Percentiles rank a stretch among this genome's conserved stretches.
Evolutionary conservation across 2,888 invertebrate species (phyloP).

Genomic region (Flexamia atlantica): DNA sequence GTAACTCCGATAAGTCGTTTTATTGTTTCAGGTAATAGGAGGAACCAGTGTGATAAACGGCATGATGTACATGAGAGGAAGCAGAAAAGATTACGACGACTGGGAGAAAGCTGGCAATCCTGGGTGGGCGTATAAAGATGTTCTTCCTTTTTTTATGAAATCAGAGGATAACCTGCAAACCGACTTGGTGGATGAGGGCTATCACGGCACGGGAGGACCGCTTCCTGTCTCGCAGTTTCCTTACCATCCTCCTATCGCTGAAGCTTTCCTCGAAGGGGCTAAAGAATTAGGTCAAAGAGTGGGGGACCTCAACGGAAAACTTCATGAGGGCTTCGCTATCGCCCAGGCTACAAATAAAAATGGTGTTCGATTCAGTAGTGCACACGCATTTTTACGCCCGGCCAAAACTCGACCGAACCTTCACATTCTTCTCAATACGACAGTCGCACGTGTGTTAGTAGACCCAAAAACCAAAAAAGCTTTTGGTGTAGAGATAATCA

Average conservation of each 20-base stretch:
- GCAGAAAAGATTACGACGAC: constrained; percentile 69
- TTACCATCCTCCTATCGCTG: constrained; percentile 67
- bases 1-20: too few species aligned
- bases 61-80: constrained; percentile 70
- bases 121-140: constrained; percentile 71
- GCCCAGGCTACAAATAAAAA: constrained; percentile 66
- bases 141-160: constrained; percentile 72
- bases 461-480: constrained; percentile 76
- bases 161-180: constrained; percentile 72
- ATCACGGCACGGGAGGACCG: constrained; percentile 70
- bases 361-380: constrained; percentile 67
- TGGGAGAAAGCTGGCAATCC: constrained; percentile 69
- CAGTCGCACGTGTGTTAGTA: constrained; percentile 78
- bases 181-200: constrained; percentile 63
- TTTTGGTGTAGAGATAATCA: constrained; percentile 78
- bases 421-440: constrained; percentile 78
- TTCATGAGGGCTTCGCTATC: constrained; percentile 64
- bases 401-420: constrained; percentile 75
- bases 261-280: constrained; percentile 67
- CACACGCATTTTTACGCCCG: constrained; percentile 68
- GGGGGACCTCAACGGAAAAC: constrained; percentile 67
- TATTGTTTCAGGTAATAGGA: constrained; percentile 73
- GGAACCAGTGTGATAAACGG: constrained; percentile 69
- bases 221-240: constrained; percentile 68
- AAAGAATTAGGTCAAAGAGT: constrained; percentile 66